A percentile compares a stretch with the other conserved stretches of the same genome.
These are phyloP conservation scores for Drosophila nigromelanica DNA, from an alignment of 1,140 invertebrate genomes.

Conservation along the genomic window DNA sequence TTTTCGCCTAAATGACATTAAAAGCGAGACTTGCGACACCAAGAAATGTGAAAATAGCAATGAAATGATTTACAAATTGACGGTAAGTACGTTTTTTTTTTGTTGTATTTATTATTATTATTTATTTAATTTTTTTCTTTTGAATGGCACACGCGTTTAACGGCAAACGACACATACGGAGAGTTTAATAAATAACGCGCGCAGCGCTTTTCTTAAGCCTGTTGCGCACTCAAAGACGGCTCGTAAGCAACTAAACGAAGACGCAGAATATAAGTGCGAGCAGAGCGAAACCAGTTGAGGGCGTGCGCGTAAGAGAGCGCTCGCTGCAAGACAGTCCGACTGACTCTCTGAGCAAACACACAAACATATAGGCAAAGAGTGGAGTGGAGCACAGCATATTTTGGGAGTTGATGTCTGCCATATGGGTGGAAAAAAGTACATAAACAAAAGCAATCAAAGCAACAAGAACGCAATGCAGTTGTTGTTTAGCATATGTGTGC, in stretches of 20 bases:
- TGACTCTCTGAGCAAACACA: slow-evolving; percentile 1
- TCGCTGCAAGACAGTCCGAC: not conserved
- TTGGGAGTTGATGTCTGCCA: slow-evolving; percentile 42
- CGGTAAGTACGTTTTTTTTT: slow-evolving; percentile 16
- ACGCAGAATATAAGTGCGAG: slow-evolving; percentile 26
- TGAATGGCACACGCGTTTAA: slow-evolving; percentile 28
- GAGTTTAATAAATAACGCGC: slow-evolving; percentile 46
- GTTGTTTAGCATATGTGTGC: slow-evolving; percentile 19
- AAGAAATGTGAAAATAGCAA: slow-evolving; percentile 36
- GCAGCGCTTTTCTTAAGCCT: slow-evolving; percentile 48
- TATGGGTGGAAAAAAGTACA: slow-evolving; percentile 48
- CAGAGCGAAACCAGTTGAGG: slow-evolving; percentile 44
- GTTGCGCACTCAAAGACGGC: slow-evolving; percentile 74
- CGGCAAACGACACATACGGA: slow-evolving; percentile 16
- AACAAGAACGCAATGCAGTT: slow-evolving; percentile 47
- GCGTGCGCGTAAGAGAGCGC: slow-evolving; percentile 16
- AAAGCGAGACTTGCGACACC: slow-evolving; percentile 36
- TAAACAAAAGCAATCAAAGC: slow-evolving; percentile 49
- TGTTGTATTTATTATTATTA: slow-evolving; percentile 2
- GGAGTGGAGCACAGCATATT: slow-evolving; percentile 21
- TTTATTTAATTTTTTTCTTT: slow-evolving; percentile 2
- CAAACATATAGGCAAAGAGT: not conserved
- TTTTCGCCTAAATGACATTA: slow-evolving; percentile 42
- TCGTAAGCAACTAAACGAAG: slow-evolving; percentile 68
- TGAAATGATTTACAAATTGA: slow-evolving; percentile 18